Evolutionary conservation across 2,888 invertebrate species (phyloP).

Genomic region (Andrena hattorfiana): DNA sequence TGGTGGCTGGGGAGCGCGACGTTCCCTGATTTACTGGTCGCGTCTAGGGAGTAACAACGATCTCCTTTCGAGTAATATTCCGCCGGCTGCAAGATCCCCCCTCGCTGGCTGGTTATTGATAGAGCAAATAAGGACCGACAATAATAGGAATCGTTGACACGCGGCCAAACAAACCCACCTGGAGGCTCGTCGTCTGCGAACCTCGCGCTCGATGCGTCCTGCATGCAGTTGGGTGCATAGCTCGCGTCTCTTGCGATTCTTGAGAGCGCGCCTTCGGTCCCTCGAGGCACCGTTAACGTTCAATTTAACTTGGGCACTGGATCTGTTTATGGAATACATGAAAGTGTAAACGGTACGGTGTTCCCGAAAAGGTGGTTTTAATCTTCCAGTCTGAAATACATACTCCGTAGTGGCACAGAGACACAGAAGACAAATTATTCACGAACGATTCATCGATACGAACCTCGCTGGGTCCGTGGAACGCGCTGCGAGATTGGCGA

Average conservation of each 20-base stretch:
- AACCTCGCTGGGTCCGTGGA: not conserved
- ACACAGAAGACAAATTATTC: no score
- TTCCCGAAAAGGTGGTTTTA: no score
- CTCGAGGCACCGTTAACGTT: not conserved
- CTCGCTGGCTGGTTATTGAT: conserved; percentile 53
- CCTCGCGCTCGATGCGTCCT: conserved; percentile 1
- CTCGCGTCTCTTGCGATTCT: not conserved
- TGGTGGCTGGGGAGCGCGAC: not conserved
- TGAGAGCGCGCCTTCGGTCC: not conserved
- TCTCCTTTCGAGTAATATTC: conserved; percentile 4
- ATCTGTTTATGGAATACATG: not conserved
- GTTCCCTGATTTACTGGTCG: conserved; percentile 27
- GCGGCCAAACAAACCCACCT: conserved; percentile 64
- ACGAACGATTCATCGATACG: not conserved
- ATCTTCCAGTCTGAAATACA: no score
- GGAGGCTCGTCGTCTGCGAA: conserved; percentile 14
- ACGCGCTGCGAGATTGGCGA: not conserved
- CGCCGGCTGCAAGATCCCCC: conserved; percentile 24
- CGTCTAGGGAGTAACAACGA: conserved; percentile 1
- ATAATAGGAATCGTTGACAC: conserved; percentile 76
- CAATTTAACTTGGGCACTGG: not conserved
- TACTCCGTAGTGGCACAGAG: no score
- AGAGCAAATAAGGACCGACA: conserved; percentile 73
- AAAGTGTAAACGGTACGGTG: not conserved
- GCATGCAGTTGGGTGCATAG: not conserved